phyloP scores from a whole-genome alignment of 2,113 vertebrate genomes.

The Nettapus auritus region DNA sequence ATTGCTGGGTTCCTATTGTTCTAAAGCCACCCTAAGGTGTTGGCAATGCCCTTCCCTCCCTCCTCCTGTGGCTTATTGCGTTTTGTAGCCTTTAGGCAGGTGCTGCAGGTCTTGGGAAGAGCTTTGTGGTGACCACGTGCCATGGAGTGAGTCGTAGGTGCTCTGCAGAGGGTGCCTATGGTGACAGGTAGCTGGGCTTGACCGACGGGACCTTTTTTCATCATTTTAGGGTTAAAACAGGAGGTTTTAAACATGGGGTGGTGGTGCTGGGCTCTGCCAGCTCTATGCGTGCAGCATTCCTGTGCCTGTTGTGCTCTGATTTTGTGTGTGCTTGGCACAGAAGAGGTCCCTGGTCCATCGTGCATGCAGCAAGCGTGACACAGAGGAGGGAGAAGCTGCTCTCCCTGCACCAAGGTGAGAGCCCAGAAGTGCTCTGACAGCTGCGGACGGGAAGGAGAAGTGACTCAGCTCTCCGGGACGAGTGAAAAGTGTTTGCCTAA shows the following conservation, averaged over 20 bases:
- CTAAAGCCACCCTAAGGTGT: not conserved
- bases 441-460: not conserved
- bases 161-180: not conserved
- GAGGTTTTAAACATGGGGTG: not conserved
- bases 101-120: not conserved
- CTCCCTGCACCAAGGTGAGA: not conserved
- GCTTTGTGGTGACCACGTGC: not conserved
- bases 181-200: not conserved
- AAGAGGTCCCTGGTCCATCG: not conserved
- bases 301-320: fast-evolving
- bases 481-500: conserved; percentile 13
- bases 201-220: fast-evolving
- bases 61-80: not conserved
- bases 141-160: fast-evolving
- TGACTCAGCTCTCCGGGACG: not conserved
- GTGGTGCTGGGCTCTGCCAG: not conserved
- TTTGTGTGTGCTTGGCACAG: not conserved
- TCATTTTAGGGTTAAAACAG: not conserved
- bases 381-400: not conserved
- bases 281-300: not conserved
- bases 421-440: not conserved
- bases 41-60: not conserved
- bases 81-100: not conserved
- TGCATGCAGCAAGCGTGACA: not conserved
- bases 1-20: not conserved